Evolutionary conservation across 2,113 vertebrate species (phyloP).

Genomic region (Proteles cristata): DNA sequence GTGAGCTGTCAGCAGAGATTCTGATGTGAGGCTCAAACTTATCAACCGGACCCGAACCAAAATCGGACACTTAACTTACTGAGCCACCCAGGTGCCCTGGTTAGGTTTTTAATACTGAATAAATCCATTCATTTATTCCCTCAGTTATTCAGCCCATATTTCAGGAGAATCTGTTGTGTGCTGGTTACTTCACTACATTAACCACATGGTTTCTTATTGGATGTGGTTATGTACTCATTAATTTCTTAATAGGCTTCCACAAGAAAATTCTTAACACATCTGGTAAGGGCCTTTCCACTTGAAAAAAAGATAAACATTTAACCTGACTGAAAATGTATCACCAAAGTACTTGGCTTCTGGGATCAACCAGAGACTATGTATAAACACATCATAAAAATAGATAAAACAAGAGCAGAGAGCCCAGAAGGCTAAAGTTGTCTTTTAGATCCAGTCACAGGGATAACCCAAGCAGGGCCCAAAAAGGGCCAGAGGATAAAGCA

Average conservation of each 20-base stretch:
- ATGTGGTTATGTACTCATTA: neutral
- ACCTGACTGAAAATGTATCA: slow-evolving; percentile 61
- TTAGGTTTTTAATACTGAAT: neutral
- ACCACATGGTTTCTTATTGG: neutral
- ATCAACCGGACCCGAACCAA: too few relatives aligned
- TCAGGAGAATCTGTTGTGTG: neutral
- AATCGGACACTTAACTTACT: too few relatives aligned
- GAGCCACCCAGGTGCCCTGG: neutral
- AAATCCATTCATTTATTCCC: neutral
- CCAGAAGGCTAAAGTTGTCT: slow-evolving; percentile 62
- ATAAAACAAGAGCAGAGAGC: slow-evolving; percentile 55
- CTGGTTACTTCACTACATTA: neutral
- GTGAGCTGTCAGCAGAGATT: too few relatives aligned
- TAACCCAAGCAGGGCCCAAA: neutral
- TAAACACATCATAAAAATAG: slow-evolving; percentile 64
- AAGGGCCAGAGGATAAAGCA: slow-evolving; percentile 53
- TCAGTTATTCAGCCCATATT: neutral
- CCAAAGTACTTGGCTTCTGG: slow-evolving; percentile 53
- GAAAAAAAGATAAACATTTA: slow-evolving; percentile 25
- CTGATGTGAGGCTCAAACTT: too few relatives aligned
- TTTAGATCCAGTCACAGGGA: slow-evolving; percentile 53
- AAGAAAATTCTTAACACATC: slow-evolving; percentile 26
- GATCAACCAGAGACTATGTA: slow-evolving; percentile 35
- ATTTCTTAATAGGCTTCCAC: slow-evolving; percentile 26
- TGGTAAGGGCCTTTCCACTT: neutral